Percentiles rank a stretch among this genome's conserved stretches.
Conservation (phyloP, 2,113 vertebrate species). For the Nannobrachium achirus region DNA sequence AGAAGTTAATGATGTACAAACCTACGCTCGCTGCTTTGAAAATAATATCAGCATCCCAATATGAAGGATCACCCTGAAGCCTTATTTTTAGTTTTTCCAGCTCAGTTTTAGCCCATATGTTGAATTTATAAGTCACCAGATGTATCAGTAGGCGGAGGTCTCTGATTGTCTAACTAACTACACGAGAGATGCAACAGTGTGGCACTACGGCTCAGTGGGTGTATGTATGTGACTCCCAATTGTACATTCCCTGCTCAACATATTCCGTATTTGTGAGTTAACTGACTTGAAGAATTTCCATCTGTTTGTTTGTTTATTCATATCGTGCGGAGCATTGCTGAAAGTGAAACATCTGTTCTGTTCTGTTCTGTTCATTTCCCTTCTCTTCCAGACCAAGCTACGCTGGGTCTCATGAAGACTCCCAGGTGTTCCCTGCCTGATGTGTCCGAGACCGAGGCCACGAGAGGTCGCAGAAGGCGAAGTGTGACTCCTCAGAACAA, state of each 20-base stretch:
- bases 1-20: too few relatives aligned
- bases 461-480: slow-evolving; percentile 77
- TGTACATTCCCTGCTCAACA: not conserved
- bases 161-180: slow-evolving; percentile 9
- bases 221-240: not conserved
- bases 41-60: too few relatives aligned
- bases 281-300: not conserved
- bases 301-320: not conserved
- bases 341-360: not conserved
- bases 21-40: too few relatives aligned
- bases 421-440: slow-evolving; percentile 96
- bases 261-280: not conserved
- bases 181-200: not conserved
- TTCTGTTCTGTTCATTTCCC: slow-evolving; percentile 8
- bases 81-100: too few relatives aligned
- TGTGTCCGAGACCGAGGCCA: slow-evolving; percentile 56
- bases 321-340: not conserved
- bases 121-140: slow-evolving; percentile 4
- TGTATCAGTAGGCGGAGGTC: too few relatives aligned
- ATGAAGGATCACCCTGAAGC: too few relatives aligned
- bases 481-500: slow-evolving; percentile 77
- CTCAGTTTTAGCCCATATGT: not conserved
- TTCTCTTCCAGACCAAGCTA: slow-evolving; percentile 85
- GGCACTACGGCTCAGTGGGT: too few relatives aligned
- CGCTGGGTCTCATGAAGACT: slow-evolving; percentile 91